Conservation (phyloP, 2,888 invertebrate species). For the Dastarcus helophoroides region DNA sequence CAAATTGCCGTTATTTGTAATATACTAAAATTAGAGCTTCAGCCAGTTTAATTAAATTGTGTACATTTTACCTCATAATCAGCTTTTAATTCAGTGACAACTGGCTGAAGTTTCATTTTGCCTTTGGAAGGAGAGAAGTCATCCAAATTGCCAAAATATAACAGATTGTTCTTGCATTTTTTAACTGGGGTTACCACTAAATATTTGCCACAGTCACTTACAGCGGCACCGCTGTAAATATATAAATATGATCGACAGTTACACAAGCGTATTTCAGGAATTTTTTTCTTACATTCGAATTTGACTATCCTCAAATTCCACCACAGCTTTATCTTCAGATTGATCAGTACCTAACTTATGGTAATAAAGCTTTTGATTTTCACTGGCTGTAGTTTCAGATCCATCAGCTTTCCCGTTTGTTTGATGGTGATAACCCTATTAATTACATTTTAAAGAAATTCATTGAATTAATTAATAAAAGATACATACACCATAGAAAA, state of each 20-base stretch:
- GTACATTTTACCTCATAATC: conserved; percentile 72
- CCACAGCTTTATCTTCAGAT: conserved; percentile 72
- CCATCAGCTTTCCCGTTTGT: conserved; percentile 80
- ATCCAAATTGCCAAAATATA: conserved; percentile 73
- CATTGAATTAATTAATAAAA: conserved; percentile 1
- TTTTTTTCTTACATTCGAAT: conserved; percentile 67
- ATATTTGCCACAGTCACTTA: conserved; percentile 87
- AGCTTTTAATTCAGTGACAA: conserved; percentile 83
- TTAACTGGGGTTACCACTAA: conserved; percentile 72
- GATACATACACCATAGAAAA: conserved; percentile 77
- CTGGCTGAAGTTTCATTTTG: conserved; percentile 58
- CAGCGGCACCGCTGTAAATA: conserved; percentile 60
- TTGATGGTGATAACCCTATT: conserved; percentile 63
- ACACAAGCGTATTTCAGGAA: background rate
- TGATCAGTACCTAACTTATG: conserved; percentile 81
- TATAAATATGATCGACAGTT: conserved; percentile 9
- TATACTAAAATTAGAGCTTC: conserved; percentile 51
- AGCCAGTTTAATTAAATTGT: background rate
- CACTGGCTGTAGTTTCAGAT: conserved; percentile 76
- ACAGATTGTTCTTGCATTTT: conserved; percentile 84
- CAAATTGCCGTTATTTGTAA: conserved; percentile 75
- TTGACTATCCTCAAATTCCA: conserved; percentile 85
- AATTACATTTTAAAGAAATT: conserved; percentile 5
- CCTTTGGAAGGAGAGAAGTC: conserved; percentile 42
- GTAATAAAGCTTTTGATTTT: conserved; percentile 89